Percentiles rank a stretch among this genome's conserved stretches.
phyloP scores from a whole-genome alignment of 2,888 invertebrate species.

The Clostera curtula region DNA sequence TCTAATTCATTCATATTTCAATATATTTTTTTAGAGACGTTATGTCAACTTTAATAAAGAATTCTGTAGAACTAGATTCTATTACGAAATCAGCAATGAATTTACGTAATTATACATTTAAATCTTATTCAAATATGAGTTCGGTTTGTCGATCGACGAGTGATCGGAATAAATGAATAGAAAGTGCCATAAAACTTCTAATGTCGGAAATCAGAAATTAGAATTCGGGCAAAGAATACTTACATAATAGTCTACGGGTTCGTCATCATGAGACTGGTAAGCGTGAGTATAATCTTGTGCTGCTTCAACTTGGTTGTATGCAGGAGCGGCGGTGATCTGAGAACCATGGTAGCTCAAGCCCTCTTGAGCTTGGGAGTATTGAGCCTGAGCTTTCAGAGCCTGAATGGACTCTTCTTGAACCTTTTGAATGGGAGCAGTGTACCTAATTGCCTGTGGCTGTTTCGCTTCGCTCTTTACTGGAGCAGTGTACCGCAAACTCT shows the following conservation, averaged over 20 bases:
- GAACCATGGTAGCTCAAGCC: constrained; percentile 13
- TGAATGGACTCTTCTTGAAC: constrained; percentile 4
- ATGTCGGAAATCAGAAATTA: constrained; percentile 26
- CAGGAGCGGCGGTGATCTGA: constrained; percentile 21
- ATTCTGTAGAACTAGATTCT: too few relatives aligned
- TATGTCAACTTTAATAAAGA: too few relatives aligned
- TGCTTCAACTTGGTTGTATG: constrained; percentile 25
- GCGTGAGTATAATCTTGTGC: constrained; percentile 26
- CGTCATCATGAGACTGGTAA: constrained; percentile 45
- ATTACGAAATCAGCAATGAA: too few relatives aligned
- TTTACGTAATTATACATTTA: too few relatives aligned
- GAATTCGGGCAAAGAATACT: constrained; percentile 41
- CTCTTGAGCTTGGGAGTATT: constrained; percentile 18
- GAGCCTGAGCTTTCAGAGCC: constrained; percentile 7
- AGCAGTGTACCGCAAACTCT: constrained; percentile 22
- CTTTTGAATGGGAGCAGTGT: constrained; percentile 17
- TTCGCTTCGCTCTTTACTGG: constrained; percentile 32
- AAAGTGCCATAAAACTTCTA: constrained; percentile 48
- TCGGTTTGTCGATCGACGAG: constrained; percentile 30
- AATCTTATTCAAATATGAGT: too few relatives aligned
- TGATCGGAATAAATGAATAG: constrained; percentile 47
- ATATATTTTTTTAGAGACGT: too few relatives aligned
- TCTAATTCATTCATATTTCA: too few relatives aligned
- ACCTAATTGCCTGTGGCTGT: constrained; percentile 23
- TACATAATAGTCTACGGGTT: constrained; percentile 66